A percentile compares a stretch with the other conserved stretches of the same genome.
Conservation (phyloP, 2,113 vertebrate species). For the Dicentrarchus labrax region DNA sequence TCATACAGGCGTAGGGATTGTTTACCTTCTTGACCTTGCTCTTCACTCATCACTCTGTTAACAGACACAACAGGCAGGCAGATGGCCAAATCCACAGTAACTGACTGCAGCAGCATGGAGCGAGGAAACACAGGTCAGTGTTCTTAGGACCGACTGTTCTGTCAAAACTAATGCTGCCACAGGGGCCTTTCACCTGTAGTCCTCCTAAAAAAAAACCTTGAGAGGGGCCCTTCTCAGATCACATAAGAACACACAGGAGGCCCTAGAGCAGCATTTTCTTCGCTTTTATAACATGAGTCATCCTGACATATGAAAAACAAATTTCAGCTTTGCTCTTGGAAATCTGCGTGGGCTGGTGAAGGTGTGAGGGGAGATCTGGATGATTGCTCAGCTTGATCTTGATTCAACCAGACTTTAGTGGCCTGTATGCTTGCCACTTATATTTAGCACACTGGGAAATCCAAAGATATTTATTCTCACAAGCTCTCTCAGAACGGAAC, state of each 20-base stretch:
- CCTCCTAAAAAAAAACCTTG: constrained; percentile 33
- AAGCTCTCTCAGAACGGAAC: constrained; percentile 36
- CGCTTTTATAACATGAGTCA: constrained; percentile 50
- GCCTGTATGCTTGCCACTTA: constrained; percentile 35
- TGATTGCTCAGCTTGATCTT: constrained; percentile 38
- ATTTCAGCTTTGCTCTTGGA: constrained; percentile 41
- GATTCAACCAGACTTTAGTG: constrained; percentile 47
- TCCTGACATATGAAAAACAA: constrained; percentile 63
- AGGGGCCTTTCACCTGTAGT: constrained; percentile 43
- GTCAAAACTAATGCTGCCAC: constrained; percentile 27
- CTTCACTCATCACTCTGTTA: constrained; percentile 18
- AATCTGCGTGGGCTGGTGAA: constrained; percentile 52
- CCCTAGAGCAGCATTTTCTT: constrained; percentile 9
- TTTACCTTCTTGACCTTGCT: constrained; percentile 27
- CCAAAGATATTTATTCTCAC: constrained; percentile 53
- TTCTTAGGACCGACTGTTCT: neutral
- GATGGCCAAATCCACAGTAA: constrained; percentile 39
- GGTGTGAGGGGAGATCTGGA: constrained; percentile 52
- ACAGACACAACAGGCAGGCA: constrained; percentile 27
- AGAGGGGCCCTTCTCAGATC: neutral
- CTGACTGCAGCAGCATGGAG: constrained; percentile 31
- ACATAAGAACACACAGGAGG: neutral
- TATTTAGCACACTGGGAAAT: constrained; percentile 49
- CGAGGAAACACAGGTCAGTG: constrained; percentile 35
- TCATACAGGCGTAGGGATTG: neutral